Evolutionary conservation across 2,113 vertebrate genomes (phyloP), one percentile per base, ranked within the genome.

Genomic region (Boleophthalmus pectinirostris): DNA sequence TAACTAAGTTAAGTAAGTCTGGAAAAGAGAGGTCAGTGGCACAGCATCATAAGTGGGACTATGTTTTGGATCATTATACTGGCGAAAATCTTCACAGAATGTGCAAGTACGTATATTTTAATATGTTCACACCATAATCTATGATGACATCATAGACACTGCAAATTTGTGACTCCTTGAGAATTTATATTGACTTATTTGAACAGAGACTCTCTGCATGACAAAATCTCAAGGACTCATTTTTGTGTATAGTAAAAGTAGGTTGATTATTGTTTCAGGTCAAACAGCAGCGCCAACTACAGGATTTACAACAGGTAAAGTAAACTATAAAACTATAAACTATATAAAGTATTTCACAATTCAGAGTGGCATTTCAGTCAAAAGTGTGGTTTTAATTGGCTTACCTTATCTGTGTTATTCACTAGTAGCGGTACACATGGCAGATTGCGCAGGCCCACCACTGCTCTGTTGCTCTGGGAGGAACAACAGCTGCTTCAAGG

Each of bases 401-500:
- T n/a, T 64, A 43, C 61, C 61, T 35, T 35, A 6, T 12, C 33
- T 64, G 33, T 9, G 10, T 64, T 58, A 6, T 24, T 25, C 12
- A 10, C n/a, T 64, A 5, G 20, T 21, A 1, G n/a, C 7, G 69
- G 47, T 64, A 6, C 71, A 60, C 82, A 25, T 33, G 79, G 8
- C 21, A 90, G 88, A 70, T 14, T 90, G 90, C 67, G 78, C 77
- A 63, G 77, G 72, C 56, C 86, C 84, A 43, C 74, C 85, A 1
- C 20, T 49, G 12, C 65, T 90, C 29, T 91, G 90, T 64, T 90
- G 90, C 49, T 0, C 72, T 15, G 76, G 75, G 47, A 0, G 0
- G 25, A 65, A 80, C 54, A 2, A 0, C 38, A 57, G 0, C 45
- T 85, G 86, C 66, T 2, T 0, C 6, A 77, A 73, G 7, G 38